Conservation (phyloP, 1,140 invertebrate genomes). For the Daktulosphaira vitifoliae region DNA sequence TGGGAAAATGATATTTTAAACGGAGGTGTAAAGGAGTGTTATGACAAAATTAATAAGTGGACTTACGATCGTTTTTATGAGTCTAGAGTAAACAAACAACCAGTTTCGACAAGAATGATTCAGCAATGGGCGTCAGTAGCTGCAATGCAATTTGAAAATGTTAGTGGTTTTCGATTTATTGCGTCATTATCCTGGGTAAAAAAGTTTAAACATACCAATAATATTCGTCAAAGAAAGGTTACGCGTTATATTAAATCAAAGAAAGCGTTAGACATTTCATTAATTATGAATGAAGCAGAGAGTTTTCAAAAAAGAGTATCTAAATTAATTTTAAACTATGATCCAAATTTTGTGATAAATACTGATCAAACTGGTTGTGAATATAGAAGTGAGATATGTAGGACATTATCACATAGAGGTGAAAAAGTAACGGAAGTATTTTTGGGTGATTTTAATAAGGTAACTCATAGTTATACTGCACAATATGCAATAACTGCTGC, state of each 20-base stretch:
- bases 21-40: background rate
- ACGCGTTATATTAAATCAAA: background rate
- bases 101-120: background rate
- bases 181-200: background rate
- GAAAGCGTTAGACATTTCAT: constrained; percentile 16
- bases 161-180: background rate
- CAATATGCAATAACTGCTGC: constrained; percentile 36
- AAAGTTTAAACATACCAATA: background rate
- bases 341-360: constrained; percentile 27
- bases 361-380: constrained; percentile 36
- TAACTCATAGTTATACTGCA: constrained; percentile 38
- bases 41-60: background rate
- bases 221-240: background rate
- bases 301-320: no score
- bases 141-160: background rate
- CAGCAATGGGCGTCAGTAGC: background rate
- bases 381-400: constrained; percentile 16
- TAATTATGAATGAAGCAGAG: background rate
- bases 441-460: constrained; percentile 35
- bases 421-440: constrained; percentile 14
- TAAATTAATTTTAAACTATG: constrained; percentile 17
- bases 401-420: constrained; percentile 26
- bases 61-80: background rate
- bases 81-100: background rate
- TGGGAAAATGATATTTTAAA: background rate